Evolutionary conservation across 2,113 vertebrate genomes (phyloP), one percentile per base, ranked within the genome.

Genomic region (Orthonyx spaldingii): DNA sequence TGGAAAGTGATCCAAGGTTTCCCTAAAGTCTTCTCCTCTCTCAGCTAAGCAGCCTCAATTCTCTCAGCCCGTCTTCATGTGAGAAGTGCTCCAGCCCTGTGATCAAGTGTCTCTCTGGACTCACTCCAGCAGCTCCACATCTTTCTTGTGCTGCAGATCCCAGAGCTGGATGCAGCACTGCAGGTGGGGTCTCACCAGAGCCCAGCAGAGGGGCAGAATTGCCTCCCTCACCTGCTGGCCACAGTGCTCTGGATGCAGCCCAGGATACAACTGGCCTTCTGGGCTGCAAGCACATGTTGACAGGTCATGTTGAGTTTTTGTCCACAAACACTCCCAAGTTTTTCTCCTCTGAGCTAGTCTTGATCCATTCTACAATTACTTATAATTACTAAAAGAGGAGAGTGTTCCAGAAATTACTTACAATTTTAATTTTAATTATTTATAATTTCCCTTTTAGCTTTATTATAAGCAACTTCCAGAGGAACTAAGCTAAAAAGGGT

Each of bases 371-470:
- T 57, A 49, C 17, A 50, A 42, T 64, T 79, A 56, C 7, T 56
- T 49, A 10, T 20, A 57, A 23, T 27, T 72, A 42, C 21, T 57
- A 18, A 57, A 80, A 80, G 50, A 56, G 11, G 32, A 72, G 10
- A 72, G 8, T 44, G 59, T 57, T 42, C 26, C 35, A 72, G 35
- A 72, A 65, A 50, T 33, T 23, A 42, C 32, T 57, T 57, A 27
- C 13, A 16, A 69, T 78, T 87, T 59, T 13, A 44, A 33, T 59
- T 28, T 75, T 30, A 49, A 24, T 66, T 52, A 66, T 16, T 27
- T 56, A 68, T 12, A 75, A 30, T 80, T 95, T 96, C 26, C 32
- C 8, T 94, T 97, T 91, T 76, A 97, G 74, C 16, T 35, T 50
- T 76, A 59, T 92, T 35, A 30, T 78, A 44, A 3, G 0, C 8